Evolutionary conservation across 2,113 vertebrate species (phyloP).

Genomic region (Ageneiosus marmoratus): DNA sequence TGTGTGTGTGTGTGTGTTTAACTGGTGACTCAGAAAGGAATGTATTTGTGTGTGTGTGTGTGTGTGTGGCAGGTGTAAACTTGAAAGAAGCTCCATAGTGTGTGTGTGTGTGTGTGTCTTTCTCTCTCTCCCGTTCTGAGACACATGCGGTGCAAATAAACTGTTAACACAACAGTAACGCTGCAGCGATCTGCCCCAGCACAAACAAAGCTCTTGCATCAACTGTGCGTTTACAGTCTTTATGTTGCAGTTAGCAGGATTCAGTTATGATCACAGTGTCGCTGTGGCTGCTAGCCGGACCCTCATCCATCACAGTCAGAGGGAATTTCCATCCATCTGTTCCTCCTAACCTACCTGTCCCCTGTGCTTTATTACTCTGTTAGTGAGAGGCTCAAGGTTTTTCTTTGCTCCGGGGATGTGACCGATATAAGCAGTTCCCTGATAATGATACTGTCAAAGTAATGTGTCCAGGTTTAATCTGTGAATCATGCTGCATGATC

Average conservation of each 20-base stretch:
- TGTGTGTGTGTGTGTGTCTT: too few species aligned
- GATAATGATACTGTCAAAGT: background rate
- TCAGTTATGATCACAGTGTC: background rate
- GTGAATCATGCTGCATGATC: background rate
- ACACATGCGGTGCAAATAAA: slow-evolving; percentile 11
- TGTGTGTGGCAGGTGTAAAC: slow-evolving; percentile 50
- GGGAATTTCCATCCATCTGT: slow-evolving; percentile 10
- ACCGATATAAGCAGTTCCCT: background rate
- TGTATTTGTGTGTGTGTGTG: slow-evolving; percentile 52
- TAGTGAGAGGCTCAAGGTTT: background rate
- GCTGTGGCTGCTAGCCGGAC: background rate
- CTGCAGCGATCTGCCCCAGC: slow-evolving; percentile 41
- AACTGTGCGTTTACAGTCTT: background rate
- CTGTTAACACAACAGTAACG: slow-evolving; percentile 29
- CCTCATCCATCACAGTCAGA: slow-evolving; percentile 4
- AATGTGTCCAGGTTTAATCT: too few species aligned
- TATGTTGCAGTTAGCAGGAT: background rate
- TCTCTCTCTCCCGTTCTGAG: background rate
- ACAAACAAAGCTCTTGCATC: background rate
- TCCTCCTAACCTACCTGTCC: slow-evolving; percentile 4
- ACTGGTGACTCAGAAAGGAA: slow-evolving; percentile 39
- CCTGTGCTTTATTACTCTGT: slow-evolving; percentile 5
- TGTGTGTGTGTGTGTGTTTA: slow-evolving; percentile 13
- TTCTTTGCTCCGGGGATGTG: slow-evolving; percentile 1
- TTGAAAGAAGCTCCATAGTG: slow-evolving; percentile 36